Base-by-base conservation (phyloP, 2,888 invertebrate species). In the Metellina segmentata region DNA sequence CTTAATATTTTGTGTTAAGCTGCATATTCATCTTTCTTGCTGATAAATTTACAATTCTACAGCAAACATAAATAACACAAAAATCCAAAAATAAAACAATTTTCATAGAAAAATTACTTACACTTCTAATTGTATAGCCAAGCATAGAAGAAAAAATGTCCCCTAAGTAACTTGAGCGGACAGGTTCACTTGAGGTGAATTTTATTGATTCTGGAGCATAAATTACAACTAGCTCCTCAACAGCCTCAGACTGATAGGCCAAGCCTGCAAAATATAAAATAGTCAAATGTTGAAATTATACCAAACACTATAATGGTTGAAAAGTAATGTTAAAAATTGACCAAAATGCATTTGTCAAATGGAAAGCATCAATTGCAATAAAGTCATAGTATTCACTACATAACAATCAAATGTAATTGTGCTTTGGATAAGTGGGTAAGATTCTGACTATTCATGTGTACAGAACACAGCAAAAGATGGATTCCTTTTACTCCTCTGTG, bases 101-200 rank as follows among this genome's bases (percentile, higher is more conserved):
- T 19, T 16, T 69, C 7, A 7, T 2, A 11, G n/a, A 81, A 6
- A 81, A 20, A 81, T 51, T 6, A 82, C 89, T 77, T 85, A 92
- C 92, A 86, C 89, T 92, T 71, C 86, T 81, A 19, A 89, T 89
- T 6, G 92, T 92, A 34, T 89, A 89, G 8, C 89, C 81, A 20
- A 89, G 75, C 86, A 92, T 89, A 9, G 92, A 85, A 51, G 89
- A 92, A 34, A 92, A 86, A 49, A 92, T 92, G 74, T 92, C 92
- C 1, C 85, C 89, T 8, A 92, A 70, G 52, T 81, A 92, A 71
- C 92, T 92, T 61, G 92, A 92, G 11, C 88, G 89, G 7, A 92
- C 77, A 61, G 92, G 86, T 16, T 92, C 92, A 78, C 81, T 89
- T 0, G 92, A 89, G 9, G 86, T n/a, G 69, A 92, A 92, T 72